These are phyloP conservation scores for Parus major DNA, from an alignment of 2,113 vertebrate species.

Conservation along the genomic window DNA sequence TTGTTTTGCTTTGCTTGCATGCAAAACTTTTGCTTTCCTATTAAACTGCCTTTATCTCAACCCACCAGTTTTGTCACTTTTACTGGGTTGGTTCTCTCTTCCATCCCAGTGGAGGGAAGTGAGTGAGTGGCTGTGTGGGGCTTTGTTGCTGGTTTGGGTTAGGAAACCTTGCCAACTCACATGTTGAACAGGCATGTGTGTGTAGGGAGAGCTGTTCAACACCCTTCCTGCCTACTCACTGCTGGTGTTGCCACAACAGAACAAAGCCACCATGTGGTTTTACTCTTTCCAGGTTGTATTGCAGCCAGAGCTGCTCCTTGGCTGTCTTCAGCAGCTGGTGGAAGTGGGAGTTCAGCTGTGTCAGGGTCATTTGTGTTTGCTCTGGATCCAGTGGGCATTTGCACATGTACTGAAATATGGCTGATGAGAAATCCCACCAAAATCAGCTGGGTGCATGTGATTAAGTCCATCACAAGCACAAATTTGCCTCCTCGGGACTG, in stretches of 20 bases:
- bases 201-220: background rate
- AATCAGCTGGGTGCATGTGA: background rate
- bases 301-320: background rate
- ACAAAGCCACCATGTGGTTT: rapidly evolving
- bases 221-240: background rate
- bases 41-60: background rate
- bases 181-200: background rate
- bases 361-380: background rate
- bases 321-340: background rate
- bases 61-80: background rate
- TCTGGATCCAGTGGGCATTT: background rate
- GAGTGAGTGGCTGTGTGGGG: background rate
- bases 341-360: background rate
- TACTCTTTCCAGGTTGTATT: background rate
- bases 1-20: background rate
- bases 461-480: background rate
- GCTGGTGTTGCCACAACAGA: background rate
- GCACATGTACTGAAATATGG: rapidly evolving
- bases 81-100: background rate
- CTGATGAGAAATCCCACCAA: background rate
- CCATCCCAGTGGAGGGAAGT: background rate
- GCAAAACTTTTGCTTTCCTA: background rate
- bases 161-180: background rate
- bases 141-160: background rate
- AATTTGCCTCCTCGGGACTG: background rate